Base-by-base conservation (phyloP, 2,797 vertebrate genomes). In the Danio kyathit region DNA sequence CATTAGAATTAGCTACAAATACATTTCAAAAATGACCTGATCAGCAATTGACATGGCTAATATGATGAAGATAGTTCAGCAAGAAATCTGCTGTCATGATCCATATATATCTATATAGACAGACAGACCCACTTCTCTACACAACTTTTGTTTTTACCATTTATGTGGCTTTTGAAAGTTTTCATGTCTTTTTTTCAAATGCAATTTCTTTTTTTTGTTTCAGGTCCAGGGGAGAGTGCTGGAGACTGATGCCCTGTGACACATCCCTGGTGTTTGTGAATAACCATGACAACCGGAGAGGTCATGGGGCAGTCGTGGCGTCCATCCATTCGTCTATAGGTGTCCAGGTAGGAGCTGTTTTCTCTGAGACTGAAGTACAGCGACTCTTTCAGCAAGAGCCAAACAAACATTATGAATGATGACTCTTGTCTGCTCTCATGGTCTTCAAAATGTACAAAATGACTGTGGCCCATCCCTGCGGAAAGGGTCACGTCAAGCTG, bases 231-330 rank as follows among this genome's bases (percentile, higher is more conserved):
- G 94, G 94, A 83, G 95, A 95, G 89, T 91, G 88, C 17, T 95
- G 94, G 93, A 89, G 91, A 77, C 92, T 95, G 29, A 63, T 95
- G 92, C 91, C 92, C 49, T 91, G 89, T 0, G 86, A 95, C 79
- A 91, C 82, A 90, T 94, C 94, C 0, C 61, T 95, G 69, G 95
- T 95, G 43, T 96, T 96, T 88, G 93, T 96, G 85, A 95, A 96
- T 75, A 96, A 96, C 66, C 94, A 96, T 0, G 95, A 96, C 86
- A 95, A 94, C 79, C 93, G 95, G 80, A 88, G 95, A 17, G 94
- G 95, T 0, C 94, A 95, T 0, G 95, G 94, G n/a, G 93, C 94
- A 0, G 94, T 95, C 0, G 94, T 94, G 76, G 52, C 90, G 48
- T 92, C 95, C 46, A 48, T 48, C 46, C 14, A 13, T 52, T 13